Evolutionary conservation across 1,140 invertebrate species (phyloP).

Genomic region (Drosophila gunungcola): DNA sequence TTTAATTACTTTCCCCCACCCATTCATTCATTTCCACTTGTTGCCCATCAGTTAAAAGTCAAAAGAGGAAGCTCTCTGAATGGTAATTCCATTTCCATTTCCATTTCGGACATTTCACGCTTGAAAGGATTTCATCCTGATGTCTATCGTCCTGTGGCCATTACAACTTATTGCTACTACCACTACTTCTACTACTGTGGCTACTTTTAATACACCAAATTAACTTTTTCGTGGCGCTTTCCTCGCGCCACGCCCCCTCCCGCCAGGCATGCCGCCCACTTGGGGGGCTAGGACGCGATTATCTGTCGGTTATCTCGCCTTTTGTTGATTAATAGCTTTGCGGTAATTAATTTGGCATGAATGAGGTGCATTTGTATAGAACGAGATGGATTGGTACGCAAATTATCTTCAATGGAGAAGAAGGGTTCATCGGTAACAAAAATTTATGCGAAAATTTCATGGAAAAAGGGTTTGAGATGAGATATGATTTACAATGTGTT

Average conservation of each 20-base stretch:
- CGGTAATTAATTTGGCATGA: constrained; percentile 76
- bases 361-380: constrained; percentile 52
- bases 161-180: constrained; percentile 71
- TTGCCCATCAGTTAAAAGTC: constrained; percentile 74
- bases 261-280: constrained; percentile 27
- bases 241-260: neutral
- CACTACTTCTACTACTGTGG: constrained; percentile 32
- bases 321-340: constrained; percentile 74
- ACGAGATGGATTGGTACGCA: constrained; percentile 4
- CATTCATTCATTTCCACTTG: constrained; percentile 69
- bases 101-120: constrained; percentile 69
- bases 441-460: neutral
- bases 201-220: constrained; percentile 81
- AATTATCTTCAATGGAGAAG: constrained; percentile 6
- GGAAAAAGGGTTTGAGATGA: constrained; percentile 1
- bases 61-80: constrained; percentile 37
- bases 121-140: constrained; percentile 58
- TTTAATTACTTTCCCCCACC: constrained; percentile 67
- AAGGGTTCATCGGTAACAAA: neutral
- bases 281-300: constrained; percentile 45
- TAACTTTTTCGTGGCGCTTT: constrained; percentile 55
- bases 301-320: constrained; percentile 70
- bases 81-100: constrained; percentile 63
- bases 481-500: constrained; percentile 18
- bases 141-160: constrained; percentile 64